Evolutionary conservation across 2,113 vertebrate genomes (phyloP), one percentile per base, ranked within the genome.

Genomic region (Antechinus stuartii): DNA sequence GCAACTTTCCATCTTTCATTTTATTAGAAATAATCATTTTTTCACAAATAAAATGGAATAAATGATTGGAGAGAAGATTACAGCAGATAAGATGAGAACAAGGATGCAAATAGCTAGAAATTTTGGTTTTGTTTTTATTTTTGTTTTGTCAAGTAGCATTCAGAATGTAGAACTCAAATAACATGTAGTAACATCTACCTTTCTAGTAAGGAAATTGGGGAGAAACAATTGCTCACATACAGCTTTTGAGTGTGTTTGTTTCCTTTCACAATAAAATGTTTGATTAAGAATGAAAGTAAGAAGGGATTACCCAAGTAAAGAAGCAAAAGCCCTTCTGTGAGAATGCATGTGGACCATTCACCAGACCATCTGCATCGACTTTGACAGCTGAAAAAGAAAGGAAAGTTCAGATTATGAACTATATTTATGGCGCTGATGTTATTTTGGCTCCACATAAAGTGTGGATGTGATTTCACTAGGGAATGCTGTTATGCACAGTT

Each of bases 361-460:
- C 90, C 94, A 97, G 96, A 96, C 95, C 96, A 96, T 98, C 96
- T 96, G 94, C 93, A 94, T 94, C 89, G 96, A 96, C 92, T 96
- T 94, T 98, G 98, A 96, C 94, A 97, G 93, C 2, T 90, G 91
- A 97, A 96, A 97, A 94, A 84, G 97, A 94, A 96, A 97, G 94
- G 96, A 90, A 96, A 98, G 97, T 26, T 84, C 68, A 76, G 94
- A 97, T 97, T 94, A 96, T 0, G 96, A 94, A 98, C 68, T 95
- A 27, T 96, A 97, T 97, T 96, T 96, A 97, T 35, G 56, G 91
- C 14, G n/a, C 55, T 95, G 92, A 98, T 97, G 53, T 96, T 97
- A 91, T 93, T 97, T 91, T 98, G 97, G 93, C 98, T 97, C 95
- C 14, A 0, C 94, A 98, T 97, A 0, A 2, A 96, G 97, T 56